Base-by-base conservation (phyloP, 2,888 invertebrate species). In the Oxystoma pomonae region DNA sequence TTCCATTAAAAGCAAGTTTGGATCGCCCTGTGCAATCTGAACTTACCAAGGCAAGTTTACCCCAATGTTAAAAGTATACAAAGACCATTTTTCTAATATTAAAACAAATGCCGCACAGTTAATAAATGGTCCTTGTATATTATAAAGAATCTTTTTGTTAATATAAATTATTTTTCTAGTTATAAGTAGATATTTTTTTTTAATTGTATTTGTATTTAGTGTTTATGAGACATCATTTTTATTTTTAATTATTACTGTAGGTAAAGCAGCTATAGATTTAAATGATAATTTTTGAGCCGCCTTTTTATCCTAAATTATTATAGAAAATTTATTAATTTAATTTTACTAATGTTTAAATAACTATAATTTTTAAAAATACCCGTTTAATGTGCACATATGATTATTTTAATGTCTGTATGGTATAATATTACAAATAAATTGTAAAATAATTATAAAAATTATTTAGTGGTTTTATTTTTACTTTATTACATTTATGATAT, bases 381-480 rank as follows among this genome's bases (percentile, higher is more conserved):
- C 59, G 35, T 62, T 63, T 58, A 59, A 77, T 74, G 76, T 78
- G 79, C 80, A 80, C 79, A 77, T 71, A 78, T 79, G 77, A 80
- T 80, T 80, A 35, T 80, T 80, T 80, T 79, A 79, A 59, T 80
- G 78, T 81, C 78, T 80, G 80, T 80, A 80, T 79, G 78, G 79
- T 80, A 79, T 78, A 77, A 78, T 76, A 78, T 65, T 77, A 75
- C 77, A 76, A 80, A 78, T 77, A 78, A 78, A 79, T 74, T 78
- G 74, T 74, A 76, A 75, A 76, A 73, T 70, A 64, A 65, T 57
- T 59, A 62, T 67, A 67, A 65, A 65, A 20, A 57, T 57, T 57
- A n/a, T 9, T 57, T 57, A 16, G 53, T 53, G 16, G 5, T 53
- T 53, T 53, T 35, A 35, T 35, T 35, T 35, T 35, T 35, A 35